phyloP scores from a whole-genome alignment of 2,888 invertebrate species.

The Erebia palarica region DNA sequence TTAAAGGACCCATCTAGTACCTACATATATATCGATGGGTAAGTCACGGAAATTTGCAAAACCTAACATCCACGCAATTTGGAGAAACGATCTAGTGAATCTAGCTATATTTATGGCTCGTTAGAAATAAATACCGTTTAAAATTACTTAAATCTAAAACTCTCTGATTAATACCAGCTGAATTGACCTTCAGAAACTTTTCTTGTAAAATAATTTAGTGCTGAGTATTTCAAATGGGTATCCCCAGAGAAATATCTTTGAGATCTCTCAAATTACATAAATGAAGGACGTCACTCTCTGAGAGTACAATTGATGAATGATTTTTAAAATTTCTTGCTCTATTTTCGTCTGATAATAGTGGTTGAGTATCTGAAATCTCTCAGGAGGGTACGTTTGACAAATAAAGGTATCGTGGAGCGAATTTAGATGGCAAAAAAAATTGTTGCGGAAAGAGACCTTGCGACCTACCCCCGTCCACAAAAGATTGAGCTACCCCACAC shows the following conservation, averaged over 20 bases:
- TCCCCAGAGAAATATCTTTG: constrained; percentile 16
- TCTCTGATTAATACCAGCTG: too few species aligned
- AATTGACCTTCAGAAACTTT: too few species aligned
- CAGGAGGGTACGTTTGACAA: constrained; percentile 67
- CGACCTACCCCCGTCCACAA: constrained; percentile 57
- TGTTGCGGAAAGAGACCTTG: constrained; percentile 62
- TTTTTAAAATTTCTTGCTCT: constrained; percentile 35
- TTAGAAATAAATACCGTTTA: too few species aligned
- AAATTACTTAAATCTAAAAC: too few species aligned
- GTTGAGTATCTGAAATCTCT: constrained; percentile 44
- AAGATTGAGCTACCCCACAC: constrained; percentile 45
- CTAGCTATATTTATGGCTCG: too few species aligned
- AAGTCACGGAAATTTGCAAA: too few species aligned
- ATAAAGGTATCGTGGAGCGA: constrained; percentile 73
- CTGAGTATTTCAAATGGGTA: background rate
- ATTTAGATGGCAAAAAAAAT: constrained; percentile 70
- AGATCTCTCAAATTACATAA: constrained; percentile 52
- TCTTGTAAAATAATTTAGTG: background rate
- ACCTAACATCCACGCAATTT: too few species aligned
- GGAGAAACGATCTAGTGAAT: too few species aligned
- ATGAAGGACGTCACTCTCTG: constrained; percentile 45
- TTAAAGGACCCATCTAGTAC: too few species aligned
- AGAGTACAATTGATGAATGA: constrained; percentile 50
- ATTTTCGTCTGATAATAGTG: constrained; percentile 30
- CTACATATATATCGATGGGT: too few species aligned